Evolutionary conservation across 2,888 invertebrate genomes (phyloP), one percentile per base, ranked within the genome.

Genomic region (Mythimna albipuncta): DNA sequence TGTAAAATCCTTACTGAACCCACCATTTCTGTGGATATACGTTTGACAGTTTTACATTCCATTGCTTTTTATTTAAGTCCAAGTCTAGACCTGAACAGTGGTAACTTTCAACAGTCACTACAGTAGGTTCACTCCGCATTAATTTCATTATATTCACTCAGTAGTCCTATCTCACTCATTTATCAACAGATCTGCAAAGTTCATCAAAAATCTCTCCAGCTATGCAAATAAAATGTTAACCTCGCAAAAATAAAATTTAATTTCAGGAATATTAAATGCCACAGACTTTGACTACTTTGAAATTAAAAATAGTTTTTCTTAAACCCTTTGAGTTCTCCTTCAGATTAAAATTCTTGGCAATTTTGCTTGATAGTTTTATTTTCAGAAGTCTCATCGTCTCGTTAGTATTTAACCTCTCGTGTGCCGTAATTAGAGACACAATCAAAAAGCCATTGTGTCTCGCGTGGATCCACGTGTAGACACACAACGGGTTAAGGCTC

Each of bases 231-330:
- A 44, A 44, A 57, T 9, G 10, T 44, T 65, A 9, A 5, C 54
- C 11, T 10, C 32, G 50, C 38, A 57, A 83, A 71, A 71, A 59
- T 65, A 63, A 63, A 69, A 63, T 79, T 73, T 58, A 21, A 41
- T 72, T 72, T 79, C 54, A 44, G 26, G 58, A 72, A 79, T 79
- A 72, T 79, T 83, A 79, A 83, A 79, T 69, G 47, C 63, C 68
- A 62, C 59, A 82, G 75, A 38, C 58, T 66, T 41, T 47, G 19
- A 64, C 69, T 61, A 19, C 47, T 61, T 69, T n/a, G 10, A 84
- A 67, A 81, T 84, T 76, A 75, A 68, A 81, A 81, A 81, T 84
- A 75, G 81, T 84, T 81, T 68, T 44, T 62, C 57, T 10, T 55
- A 57, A 66, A 61, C 64, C 64, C 55, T 71, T 63, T 0, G 66